Conservation (phyloP, 2,888 invertebrate genomes). For the Stomorhina lunata region DNA sequence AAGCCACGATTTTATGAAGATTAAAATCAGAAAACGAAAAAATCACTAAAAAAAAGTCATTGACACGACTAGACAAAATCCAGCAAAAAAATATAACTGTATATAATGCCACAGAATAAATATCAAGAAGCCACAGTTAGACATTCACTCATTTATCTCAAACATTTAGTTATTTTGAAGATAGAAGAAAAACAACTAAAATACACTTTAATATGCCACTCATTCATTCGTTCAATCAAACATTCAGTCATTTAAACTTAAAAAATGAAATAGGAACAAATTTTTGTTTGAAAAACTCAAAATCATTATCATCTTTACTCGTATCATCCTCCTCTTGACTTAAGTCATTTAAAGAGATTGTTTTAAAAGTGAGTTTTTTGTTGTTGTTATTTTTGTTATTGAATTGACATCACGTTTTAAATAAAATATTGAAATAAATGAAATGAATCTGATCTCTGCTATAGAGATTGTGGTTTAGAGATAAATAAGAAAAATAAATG, state of each 20-base stretch:
- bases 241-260: neutral
- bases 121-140: slow-evolving; percentile 3
- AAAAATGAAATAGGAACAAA: neutral
- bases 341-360: neutral
- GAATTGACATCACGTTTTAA: slow-evolving; percentile 56
- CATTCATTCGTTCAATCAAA: slow-evolving; percentile 12
- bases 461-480: slow-evolving; percentile 9
- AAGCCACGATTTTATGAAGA: slow-evolving; percentile 22
- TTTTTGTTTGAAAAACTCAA: slow-evolving; percentile 1
- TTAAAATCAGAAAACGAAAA: neutral
- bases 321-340: neutral
- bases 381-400: neutral
- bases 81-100: neutral
- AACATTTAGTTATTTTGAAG: neutral
- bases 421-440: slow-evolving; percentile 46
- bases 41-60: slow-evolving; percentile 42
- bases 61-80: slow-evolving; percentile 49
- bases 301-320: slow-evolving; percentile 10
- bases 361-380: neutral
- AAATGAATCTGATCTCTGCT: slow-evolving; percentile 19
- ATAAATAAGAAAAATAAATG: slow-evolving; percentile 31
- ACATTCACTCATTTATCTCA: neutral
- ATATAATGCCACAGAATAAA: neutral
- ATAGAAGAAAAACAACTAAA: neutral
- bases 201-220: slow-evolving; percentile 4